phyloP scores from a whole-genome alignment of 2,888 invertebrate species.

The Athripsodes cinereus region DNA sequence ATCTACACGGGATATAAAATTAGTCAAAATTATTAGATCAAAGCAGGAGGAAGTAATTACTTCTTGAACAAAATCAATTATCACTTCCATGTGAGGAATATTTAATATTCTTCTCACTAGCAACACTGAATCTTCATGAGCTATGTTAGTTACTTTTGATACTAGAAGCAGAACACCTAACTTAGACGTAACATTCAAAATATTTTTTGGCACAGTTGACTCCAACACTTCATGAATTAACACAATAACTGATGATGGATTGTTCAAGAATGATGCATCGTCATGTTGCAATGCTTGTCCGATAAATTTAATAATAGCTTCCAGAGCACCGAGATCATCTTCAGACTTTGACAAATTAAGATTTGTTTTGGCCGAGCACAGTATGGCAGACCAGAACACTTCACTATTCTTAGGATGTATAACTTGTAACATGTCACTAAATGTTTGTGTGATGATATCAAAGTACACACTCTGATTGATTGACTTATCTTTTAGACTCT shows the following conservation, averaged over 20 bases:
- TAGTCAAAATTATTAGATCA: slow-evolving; percentile 65
- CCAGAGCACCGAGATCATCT: slow-evolving; percentile 34
- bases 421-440: slow-evolving; percentile 56
- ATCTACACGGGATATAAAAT: slow-evolving; percentile 54
- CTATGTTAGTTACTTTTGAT: slow-evolving; percentile 56
- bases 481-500: slow-evolving; percentile 49
- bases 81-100: slow-evolving; percentile 49
- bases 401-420: slow-evolving; percentile 58
- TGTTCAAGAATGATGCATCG: slow-evolving; percentile 56
- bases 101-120: slow-evolving; percentile 59
- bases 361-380: slow-evolving; percentile 20
- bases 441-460: slow-evolving; percentile 58
- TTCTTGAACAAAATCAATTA: slow-evolving; percentile 60
- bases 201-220: slow-evolving; percentile 42
- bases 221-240: slow-evolving; percentile 50
- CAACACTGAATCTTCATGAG: slow-evolving; percentile 68
- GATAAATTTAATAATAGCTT: slow-evolving; percentile 51
- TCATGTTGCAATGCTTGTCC: slow-evolving; percentile 58
- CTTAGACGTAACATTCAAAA: slow-evolving; percentile 47
- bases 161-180: slow-evolving; percentile 55
- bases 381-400: slow-evolving; percentile 59
- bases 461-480: slow-evolving; percentile 52
- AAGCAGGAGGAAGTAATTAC: slow-evolving; percentile 62
- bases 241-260: slow-evolving; percentile 54
- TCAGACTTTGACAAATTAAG: slow-evolving; percentile 9